Base-by-base conservation (phyloP, 2,888 invertebrate species). In the Rhagonycha lutea region DNA sequence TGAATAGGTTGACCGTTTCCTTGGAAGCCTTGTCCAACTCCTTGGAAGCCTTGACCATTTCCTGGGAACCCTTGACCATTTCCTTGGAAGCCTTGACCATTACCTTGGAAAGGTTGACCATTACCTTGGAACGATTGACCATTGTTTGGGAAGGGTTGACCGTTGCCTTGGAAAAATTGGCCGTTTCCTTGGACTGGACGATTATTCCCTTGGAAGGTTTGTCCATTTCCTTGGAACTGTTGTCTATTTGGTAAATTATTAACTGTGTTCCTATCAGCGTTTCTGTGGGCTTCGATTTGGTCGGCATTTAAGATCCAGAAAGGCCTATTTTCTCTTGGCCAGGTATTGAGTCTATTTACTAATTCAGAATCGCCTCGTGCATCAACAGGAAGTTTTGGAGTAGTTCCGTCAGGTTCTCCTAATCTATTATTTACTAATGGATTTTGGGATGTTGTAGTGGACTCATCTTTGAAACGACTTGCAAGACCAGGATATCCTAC, bases 261-360 rank as follows among this genome's bases (percentile, higher is more conserved):
- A n/a, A 4, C 14, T 68, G 4, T n/a, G 10, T 61, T 14, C 18
- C 75, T 78, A 63, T 81, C 85, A 62, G 85, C 81, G 28, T 85
- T 86, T 29, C 91, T 89, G 7, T 91, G 88, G 0, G 88, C 90
- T 83, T 94, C 93, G 10, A 93, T 89, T 0, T 91, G 91, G 81
- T 92, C 89, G 86, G 92, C 92, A 84, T 94, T 94, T 70, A 94
- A 84, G 76, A 91, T 90, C 94, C 94, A 94, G 86, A 93, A 94
- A 0, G 94, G 94, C 78, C 92, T 91, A 65, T 92, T 88, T 79
- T 94, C 93, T 70, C 89, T 85, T 0, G 94, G 94, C 85, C 92
- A 89, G 60, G 90, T 89, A 83, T 90, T 91, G 28, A 94, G 87
- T n/a, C 91, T 87, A 62, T 93, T 89, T 0, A 94, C 88, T 4